A percentile compares a stretch with the other conserved stretches of the same genome.
phyloP scores from a whole-genome alignment of 92 coral and sea anemone species.

The Phenganax stokvisi region DNA sequence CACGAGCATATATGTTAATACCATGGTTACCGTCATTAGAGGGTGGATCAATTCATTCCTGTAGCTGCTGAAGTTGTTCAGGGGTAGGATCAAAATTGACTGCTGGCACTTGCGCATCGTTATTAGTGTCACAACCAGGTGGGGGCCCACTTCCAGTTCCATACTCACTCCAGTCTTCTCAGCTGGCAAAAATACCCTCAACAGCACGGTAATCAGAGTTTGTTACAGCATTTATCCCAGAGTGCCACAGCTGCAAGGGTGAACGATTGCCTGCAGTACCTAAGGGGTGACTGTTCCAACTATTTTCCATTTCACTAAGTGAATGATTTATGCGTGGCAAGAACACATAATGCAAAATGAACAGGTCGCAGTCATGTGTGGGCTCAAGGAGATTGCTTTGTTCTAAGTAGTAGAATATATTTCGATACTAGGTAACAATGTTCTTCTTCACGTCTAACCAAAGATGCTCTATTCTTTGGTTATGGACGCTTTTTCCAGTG shows the following conservation, averaged over 20 bases:
- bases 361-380: conserved; percentile 44
- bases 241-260: conserved; percentile 51
- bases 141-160: conserved; percentile 33
- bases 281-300: conserved; percentile 53
- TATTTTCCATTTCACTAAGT: conserved; percentile 36
- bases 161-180: conserved; percentile 27
- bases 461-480: conserved; percentile 46
- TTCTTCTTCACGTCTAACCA: conserved; percentile 53
- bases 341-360: conserved; percentile 53
- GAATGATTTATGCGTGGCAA: conserved; percentile 53
- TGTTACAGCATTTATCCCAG: conserved; percentile 37
- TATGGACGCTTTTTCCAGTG: conserved; percentile 45
- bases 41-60: conserved; percentile 36
- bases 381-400: conserved; percentile 49
- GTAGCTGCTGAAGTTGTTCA: conserved; percentile 37
- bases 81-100: conserved; percentile 14
- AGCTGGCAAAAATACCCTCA: conserved; percentile 28
- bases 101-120: conserved; percentile 49
- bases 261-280: conserved; percentile 46
- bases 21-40: conserved; percentile 54
- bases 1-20: conserved; percentile 42
- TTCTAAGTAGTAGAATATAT: conserved; percentile 56
- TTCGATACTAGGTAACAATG: conserved; percentile 46
- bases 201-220: conserved; percentile 41
- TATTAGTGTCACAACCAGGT: conserved; percentile 41